Percentiles rank a stretch among this genome's conserved stretches.
phyloP scores from a whole-genome alignment of 2,888 invertebrate species.

The Biston stratarius region DNA sequence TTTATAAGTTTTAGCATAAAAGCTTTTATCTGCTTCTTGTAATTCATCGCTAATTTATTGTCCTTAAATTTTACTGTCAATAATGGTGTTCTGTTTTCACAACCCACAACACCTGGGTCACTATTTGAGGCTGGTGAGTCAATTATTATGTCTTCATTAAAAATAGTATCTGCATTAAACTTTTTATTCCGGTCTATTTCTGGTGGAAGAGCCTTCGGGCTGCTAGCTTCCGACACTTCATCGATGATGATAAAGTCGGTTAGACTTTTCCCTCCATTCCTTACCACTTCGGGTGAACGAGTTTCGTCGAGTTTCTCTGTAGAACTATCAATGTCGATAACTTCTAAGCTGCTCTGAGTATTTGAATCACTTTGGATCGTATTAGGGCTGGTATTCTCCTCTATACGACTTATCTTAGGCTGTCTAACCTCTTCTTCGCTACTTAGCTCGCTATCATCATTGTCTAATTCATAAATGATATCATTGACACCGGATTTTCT shows the following conservation, averaged over 20 bases:
- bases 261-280: slow-evolving; percentile 79
- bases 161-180: slow-evolving; percentile 54
- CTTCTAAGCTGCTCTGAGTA: slow-evolving; percentile 53
- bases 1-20: slow-evolving; percentile 79
- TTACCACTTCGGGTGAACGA: slow-evolving; percentile 44
- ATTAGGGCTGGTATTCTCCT: slow-evolving; percentile 46
- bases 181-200: slow-evolving; percentile 52
- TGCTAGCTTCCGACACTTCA: slow-evolving; percentile 44
- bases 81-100: slow-evolving; percentile 74
- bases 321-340: slow-evolving; percentile 55
- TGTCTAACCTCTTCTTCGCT: slow-evolving; percentile 78
- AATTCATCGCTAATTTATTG: slow-evolving; percentile 71
- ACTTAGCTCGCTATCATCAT: slow-evolving; percentile 78
- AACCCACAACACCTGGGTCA: slow-evolving; percentile 70
- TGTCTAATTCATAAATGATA: slow-evolving; percentile 83
- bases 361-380: slow-evolving; percentile 42
- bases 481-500: slow-evolving; percentile 76
- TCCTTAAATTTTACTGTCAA: slow-evolving; percentile 80
- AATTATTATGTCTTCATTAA: slow-evolving; percentile 69
- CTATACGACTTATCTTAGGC: slow-evolving; percentile 67
- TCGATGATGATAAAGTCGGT: slow-evolving; percentile 46
- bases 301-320: slow-evolving; percentile 49
- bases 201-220: slow-evolving; percentile 38
- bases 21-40: slow-evolving; percentile 77
- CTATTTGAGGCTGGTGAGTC: slow-evolving; percentile 72